Conservation (phyloP, 2,113 vertebrate species). For the Ovis aries region ARS-UI_Ramb_v3.0 NC_056054.1:269603001-269603500, state of each 20-base stretch:
- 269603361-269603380: background rate
- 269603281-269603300: background rate
- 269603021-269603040: background rate
- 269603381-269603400: conserved; percentile 89
- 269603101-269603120: background rate
- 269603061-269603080: background rate
- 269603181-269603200: conserved; percentile 19
- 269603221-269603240: background rate
- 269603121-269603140: background rate
- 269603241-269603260: rapidly evolving
- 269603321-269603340: rapidly evolving
- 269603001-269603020: rapidly evolving
- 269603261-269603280: background rate
- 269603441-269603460: conserved; percentile 95
- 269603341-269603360: background rate
- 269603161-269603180: conserved; percentile 35
- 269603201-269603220: background rate
- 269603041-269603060: rapidly evolving
- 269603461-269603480: conserved; percentile 89
- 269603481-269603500: rapidly evolving
- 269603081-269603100: background rate
- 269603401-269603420: conserved; percentile 86
- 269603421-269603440: conserved; percentile 89
- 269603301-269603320: background rate
- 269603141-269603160: conserved; percentile 48